Evolutionary conservation across 2,888 invertebrate species (phyloP).

Genomic region (Rhagophthalmus giganteus): DNA sequence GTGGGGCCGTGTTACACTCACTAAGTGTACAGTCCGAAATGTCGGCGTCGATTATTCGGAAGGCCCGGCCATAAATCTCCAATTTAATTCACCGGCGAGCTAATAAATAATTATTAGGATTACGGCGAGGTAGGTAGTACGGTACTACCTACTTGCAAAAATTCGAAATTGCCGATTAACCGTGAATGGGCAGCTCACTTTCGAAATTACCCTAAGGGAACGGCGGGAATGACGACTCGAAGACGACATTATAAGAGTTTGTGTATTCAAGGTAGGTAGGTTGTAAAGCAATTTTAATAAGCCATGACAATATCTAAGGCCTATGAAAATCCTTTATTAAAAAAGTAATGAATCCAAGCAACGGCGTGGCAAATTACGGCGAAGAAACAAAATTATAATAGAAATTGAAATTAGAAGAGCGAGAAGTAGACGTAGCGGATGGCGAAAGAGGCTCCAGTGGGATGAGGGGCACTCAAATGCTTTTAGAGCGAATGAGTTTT

Average conservation of each 20-base stretch:
- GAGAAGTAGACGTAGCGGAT: constrained; percentile 30
- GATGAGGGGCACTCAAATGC: constrained; percentile 47
- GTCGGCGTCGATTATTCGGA: too few relatives aligned
- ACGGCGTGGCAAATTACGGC: constrained; percentile 30
- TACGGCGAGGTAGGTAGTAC: too few relatives aligned
- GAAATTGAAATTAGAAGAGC: constrained; percentile 37
- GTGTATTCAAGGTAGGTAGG: constrained; percentile 18
- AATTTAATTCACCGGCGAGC: too few relatives aligned
- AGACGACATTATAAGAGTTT: constrained; percentile 8
- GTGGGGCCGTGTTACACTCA: too few relatives aligned
- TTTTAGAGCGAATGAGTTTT: constrained; percentile 53
- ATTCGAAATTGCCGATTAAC: too few relatives aligned
- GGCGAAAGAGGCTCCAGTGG: constrained; percentile 27
- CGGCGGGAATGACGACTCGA: not conserved
- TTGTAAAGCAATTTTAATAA: constrained; percentile 28
- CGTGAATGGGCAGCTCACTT: too few relatives aligned
- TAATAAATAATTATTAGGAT: too few relatives aligned
- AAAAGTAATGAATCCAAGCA: constrained; percentile 32
- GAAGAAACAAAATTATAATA: constrained; percentile 35
- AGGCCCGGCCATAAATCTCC: too few relatives aligned
- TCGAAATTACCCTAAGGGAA: too few relatives aligned
- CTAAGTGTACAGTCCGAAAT: too few relatives aligned
- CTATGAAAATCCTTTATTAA: constrained; percentile 29
- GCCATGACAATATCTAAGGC: constrained; percentile 28
- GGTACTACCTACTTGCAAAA: too few relatives aligned